Evolutionary conservation across 2,113 vertebrate genomes (phyloP).

Genomic region (Pavo muticus): DNA sequence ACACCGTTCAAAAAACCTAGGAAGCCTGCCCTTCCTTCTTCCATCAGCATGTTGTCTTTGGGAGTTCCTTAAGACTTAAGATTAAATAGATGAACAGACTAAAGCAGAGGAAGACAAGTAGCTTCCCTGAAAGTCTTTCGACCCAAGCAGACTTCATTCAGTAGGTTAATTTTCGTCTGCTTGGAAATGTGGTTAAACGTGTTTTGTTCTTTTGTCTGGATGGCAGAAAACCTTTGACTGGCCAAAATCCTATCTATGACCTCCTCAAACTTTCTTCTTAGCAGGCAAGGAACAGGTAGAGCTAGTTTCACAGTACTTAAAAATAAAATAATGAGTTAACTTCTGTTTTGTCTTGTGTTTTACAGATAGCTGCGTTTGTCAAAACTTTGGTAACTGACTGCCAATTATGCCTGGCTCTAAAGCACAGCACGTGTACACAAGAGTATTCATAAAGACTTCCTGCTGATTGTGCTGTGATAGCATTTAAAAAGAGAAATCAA

Average conservation of each 20-base stretch:
- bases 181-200: constrained; percentile 9
- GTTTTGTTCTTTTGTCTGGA: neutral
- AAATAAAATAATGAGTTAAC: neutral
- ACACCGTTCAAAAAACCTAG: too few species aligned
- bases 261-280: neutral
- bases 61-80: too few species aligned
- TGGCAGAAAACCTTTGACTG: neutral
- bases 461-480: neutral
- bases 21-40: too few species aligned
- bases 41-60: too few species aligned
- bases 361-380: neutral
- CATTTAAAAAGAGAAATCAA: neutral
- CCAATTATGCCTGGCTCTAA: neutral
- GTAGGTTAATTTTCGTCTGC: neutral
- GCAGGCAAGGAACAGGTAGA: neutral
- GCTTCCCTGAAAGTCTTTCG: neutral
- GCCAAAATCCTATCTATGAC: neutral
- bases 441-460: neutral
- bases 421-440: neutral
- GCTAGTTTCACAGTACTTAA: constrained; percentile 22
- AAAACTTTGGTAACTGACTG: neutral
- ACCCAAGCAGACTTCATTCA: neutral
- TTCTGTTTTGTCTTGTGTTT: neutral
- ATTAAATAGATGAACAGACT: too few species aligned
- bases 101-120: too few species aligned